These are phyloP conservation scores for Ooceraea biroi DNA, from an alignment of 1,140 invertebrate species.

Conservation along the genomic window DNA sequence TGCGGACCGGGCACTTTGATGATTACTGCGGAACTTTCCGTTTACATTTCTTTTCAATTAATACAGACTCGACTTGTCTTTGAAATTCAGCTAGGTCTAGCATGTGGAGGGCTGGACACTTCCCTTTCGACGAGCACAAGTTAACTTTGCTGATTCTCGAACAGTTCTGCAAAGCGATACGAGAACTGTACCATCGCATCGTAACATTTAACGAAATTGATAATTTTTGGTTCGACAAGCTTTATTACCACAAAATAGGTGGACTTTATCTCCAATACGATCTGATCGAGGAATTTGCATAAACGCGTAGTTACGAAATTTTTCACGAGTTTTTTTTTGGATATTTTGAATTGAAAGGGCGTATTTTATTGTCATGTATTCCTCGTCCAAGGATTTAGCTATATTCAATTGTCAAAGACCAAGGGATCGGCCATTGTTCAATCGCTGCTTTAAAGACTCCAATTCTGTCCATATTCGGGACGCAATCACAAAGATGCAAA, in stretches of 20 bases:
- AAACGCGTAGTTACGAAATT: neutral
- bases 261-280: too few species aligned
- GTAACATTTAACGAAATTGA: neutral
- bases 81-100: neutral
- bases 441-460: neutral
- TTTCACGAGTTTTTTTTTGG: neutral
- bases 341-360: neutral
- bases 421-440: conserved; percentile 9
- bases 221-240: neutral
- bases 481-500: neutral
- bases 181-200: neutral
- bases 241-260: too few species aligned
- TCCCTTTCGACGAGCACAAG: neutral
- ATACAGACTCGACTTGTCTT: neutral
- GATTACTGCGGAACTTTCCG: conserved; percentile 46
- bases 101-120: too few species aligned
- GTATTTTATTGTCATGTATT: neutral
- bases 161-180: neutral
- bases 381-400: neutral
- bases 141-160: neutral
- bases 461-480: neutral
- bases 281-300: neutral
- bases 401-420: conserved; percentile 1
- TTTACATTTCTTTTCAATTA: conserved; percentile 49
- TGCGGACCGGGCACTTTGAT: conserved; percentile 28